Evolutionary conservation across 2,797 vertebrate genomes (phyloP).

Genomic region (Adrianichthys oophorus): DNA sequence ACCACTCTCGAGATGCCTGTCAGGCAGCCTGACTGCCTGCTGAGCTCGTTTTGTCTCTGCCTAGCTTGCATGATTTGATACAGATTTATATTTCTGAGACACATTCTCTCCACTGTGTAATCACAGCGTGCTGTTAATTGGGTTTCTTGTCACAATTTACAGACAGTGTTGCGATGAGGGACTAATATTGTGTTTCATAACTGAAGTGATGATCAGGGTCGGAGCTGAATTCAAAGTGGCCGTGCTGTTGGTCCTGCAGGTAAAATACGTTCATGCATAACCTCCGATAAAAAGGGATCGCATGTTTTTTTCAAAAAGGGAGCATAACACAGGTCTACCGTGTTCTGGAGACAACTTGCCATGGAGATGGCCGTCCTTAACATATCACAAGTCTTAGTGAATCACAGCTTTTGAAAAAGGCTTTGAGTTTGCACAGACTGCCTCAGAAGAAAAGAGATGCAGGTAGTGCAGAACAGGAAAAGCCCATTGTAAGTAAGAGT

Average conservation of each 20-base stretch:
- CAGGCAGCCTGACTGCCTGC: constrained; percentile 45
- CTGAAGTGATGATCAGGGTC: constrained; percentile 52
- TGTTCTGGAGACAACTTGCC: constrained; percentile 51
- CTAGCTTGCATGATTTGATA: constrained; percentile 65
- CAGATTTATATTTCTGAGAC: constrained; percentile 69
- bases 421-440: constrained; percentile 48
- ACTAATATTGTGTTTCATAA: constrained; percentile 34
- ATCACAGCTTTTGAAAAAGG: constrained; percentile 34
- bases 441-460: constrained; percentile 22
- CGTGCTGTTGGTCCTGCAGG: constrained; percentile 19
- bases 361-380: constrained; percentile 51
- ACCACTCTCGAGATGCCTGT: constrained; percentile 52
- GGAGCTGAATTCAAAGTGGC: constrained; percentile 42
- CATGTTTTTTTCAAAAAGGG: constrained; percentile 46
- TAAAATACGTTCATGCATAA: constrained; percentile 40
- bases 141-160: constrained; percentile 71
- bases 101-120: constrained; percentile 61
- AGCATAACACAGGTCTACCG: constrained; percentile 46
- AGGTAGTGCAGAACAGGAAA: constrained; percentile 10
- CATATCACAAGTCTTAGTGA: constrained; percentile 57
- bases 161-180: constrained; percentile 32
- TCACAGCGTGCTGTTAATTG: constrained; percentile 74
- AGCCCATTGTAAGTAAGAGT: neutral
- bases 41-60: constrained; percentile 42
- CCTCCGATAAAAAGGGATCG: constrained; percentile 12